These are phyloP conservation scores for Drosophila fungiperda DNA, from an alignment of 2,888 invertebrate genomes.

Conservation along the genomic window DNA sequence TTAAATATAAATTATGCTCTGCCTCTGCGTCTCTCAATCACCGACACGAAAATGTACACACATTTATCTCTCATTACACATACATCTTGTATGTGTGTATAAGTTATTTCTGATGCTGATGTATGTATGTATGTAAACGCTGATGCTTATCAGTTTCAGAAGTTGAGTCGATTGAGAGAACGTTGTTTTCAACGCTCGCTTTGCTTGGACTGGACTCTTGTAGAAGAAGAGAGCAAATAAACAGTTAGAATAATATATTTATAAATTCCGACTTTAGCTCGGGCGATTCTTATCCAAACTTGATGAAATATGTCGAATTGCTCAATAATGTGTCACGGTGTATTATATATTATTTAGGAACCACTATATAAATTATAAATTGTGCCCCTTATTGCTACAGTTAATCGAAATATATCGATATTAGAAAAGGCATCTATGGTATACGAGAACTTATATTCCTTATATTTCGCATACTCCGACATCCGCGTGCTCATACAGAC, in stretches of 20 bases:
- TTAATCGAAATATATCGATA: neutral
- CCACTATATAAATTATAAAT: neutral
- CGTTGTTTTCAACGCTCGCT: neutral
- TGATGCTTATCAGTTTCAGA: slow-evolving; percentile 33
- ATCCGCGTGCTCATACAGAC: neutral
- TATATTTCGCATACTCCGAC: too few species aligned
- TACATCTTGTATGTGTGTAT: neutral
- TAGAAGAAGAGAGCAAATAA: neutral
- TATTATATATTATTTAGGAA: neutral
- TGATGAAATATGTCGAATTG: neutral
- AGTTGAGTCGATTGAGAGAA: slow-evolving; percentile 7
- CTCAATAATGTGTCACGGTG: too few species aligned
- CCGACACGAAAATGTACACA: neutral
- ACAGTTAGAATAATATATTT: slow-evolving; percentile 10
- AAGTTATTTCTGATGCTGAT: neutral
- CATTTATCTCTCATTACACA: neutral
- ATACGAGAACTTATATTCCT: too few species aligned
- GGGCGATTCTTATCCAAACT: neutral
- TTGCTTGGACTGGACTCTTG: slow-evolving; percentile 1
- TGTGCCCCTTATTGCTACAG: neutral
- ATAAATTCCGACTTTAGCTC: neutral
- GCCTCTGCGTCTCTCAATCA: neutral
- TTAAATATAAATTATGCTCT: slow-evolving; percentile 5
- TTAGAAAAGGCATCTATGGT: too few species aligned
- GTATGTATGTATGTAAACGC: neutral